phyloP scores from a whole-genome alignment of 2,113 vertebrate species.

The Trogon melanurus region DNA sequence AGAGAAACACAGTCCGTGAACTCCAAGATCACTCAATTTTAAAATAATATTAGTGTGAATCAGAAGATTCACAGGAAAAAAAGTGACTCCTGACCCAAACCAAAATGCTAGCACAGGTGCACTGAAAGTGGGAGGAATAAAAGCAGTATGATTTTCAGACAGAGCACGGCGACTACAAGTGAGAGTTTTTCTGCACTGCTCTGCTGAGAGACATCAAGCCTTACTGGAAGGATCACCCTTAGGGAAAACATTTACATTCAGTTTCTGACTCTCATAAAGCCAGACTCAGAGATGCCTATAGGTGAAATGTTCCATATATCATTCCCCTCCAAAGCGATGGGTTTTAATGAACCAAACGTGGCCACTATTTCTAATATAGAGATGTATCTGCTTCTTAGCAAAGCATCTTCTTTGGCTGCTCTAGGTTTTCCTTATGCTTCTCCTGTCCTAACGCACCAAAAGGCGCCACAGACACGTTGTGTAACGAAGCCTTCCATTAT shows the following conservation, averaged over 20 bases:
- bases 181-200: neutral
- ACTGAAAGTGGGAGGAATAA: neutral
- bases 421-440: neutral
- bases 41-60: neutral
- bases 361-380: neutral
- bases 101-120: neutral
- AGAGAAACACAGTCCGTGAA: neutral
- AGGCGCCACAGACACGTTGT: fast-evolving
- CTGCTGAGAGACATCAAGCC: neutral
- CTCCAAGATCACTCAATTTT: neutral
- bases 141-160: neutral
- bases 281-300: neutral
- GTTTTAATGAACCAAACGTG: neutral
- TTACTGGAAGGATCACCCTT: neutral
- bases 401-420: neutral
- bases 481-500: neutral
- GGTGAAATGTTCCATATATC: neutral
- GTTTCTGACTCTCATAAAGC: neutral
- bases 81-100: neutral
- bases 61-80: neutral
- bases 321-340: neutral
- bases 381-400: neutral
- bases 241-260: neutral
- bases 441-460: neutral
- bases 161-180: neutral